Base-by-base conservation (phyloP, 2,113 vertebrate genomes). In the Phrynosoma platyrhinos region DNA sequence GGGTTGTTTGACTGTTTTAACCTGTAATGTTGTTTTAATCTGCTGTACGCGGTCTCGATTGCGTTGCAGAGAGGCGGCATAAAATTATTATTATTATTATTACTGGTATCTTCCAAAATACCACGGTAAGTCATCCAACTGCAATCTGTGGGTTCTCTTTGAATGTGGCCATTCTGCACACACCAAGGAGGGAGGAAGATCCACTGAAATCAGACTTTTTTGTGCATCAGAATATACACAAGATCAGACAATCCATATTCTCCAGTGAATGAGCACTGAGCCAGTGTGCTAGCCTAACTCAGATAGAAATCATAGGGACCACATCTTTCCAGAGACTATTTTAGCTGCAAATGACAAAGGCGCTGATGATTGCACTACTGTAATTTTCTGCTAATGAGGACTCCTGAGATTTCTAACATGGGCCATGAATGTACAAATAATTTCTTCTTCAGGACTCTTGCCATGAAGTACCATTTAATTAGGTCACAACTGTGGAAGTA, bases 361-460 rank as follows among this genome's bases (percentile, higher is more conserved):
- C 82, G 90, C 87, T 92, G 92, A 92, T 89, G 85, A 91, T 93
- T 16, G 1, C 85, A 74, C 88, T 89, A 76, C 82, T 91, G 66
- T 91, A 91, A 90, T 93, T 95, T 93, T 90, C 95, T 90, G 87
- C 87, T 92, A 95, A 91, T 94, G 91, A 94, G 89, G 95, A 84
- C 92, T 94, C 92, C 87, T 90, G 89, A 94, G 90, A 91, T 84
- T 94, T 94, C 85, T 87, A 92, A 85, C 79, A 88, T 58, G 27
- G 89, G 6, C 81, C 93, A n/a, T 0, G 16, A 93, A 86, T 90
- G 90, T 93, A 91, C 74, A 94, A 89, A 94, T 95, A 62, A 2
- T 87, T 91, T 79, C 8, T 85, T 85, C 86, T 92, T 85, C 76
- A 94, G 84, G 85, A 88, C 84, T 89, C 66, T n/a, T 92, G 91